A percentile compares a stretch with the other conserved stretches of the same genome.
Conservation (phyloP, 1,140 invertebrate genomes). For the Anagrus nilaparvatae region DNA sequence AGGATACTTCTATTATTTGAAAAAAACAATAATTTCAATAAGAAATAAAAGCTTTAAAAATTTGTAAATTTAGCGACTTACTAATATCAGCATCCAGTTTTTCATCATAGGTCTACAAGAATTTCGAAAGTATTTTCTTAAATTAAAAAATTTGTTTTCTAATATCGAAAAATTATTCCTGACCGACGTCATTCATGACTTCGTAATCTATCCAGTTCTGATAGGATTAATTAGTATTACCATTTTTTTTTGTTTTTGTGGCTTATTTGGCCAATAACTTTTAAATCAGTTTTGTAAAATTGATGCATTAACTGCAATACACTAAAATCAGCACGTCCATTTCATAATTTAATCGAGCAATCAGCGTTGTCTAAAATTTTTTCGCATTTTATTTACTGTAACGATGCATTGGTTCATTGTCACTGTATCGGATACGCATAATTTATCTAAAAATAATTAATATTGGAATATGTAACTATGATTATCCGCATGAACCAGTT, state of each 20-base stretch:
- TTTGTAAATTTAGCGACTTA: too few species aligned
- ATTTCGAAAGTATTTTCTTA: too few species aligned
- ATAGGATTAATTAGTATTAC: too few species aligned
- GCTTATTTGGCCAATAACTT: slow-evolving; percentile 40
- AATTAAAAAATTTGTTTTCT: too few species aligned
- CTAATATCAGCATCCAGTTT: too few species aligned
- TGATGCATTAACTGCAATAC: slow-evolving; percentile 43
- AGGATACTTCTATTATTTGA: too few species aligned
- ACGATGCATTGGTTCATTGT: slow-evolving; percentile 10
- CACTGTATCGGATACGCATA: slow-evolving; percentile 21
- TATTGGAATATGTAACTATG: slow-evolving; percentile 10
- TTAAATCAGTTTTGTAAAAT: slow-evolving; percentile 34
- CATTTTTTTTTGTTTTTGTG: slow-evolving; percentile 30
- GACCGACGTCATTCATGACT: too few species aligned
- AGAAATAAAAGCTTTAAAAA: too few species aligned
- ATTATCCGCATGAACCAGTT: neutral
- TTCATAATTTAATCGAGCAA: slow-evolving; percentile 41
- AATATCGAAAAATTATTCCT: too few species aligned
- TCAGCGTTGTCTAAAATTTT: slow-evolving; percentile 39
- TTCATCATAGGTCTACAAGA: too few species aligned
- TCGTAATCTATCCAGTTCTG: too few species aligned
- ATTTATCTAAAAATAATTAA: slow-evolving; percentile 20
- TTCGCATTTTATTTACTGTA: slow-evolving; percentile 24
- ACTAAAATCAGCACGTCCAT: slow-evolving; percentile 42
- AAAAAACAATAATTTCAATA: too few species aligned